Base-by-base conservation (phyloP, 2,797 vertebrate species). In the Spinus pinus region DNA sequence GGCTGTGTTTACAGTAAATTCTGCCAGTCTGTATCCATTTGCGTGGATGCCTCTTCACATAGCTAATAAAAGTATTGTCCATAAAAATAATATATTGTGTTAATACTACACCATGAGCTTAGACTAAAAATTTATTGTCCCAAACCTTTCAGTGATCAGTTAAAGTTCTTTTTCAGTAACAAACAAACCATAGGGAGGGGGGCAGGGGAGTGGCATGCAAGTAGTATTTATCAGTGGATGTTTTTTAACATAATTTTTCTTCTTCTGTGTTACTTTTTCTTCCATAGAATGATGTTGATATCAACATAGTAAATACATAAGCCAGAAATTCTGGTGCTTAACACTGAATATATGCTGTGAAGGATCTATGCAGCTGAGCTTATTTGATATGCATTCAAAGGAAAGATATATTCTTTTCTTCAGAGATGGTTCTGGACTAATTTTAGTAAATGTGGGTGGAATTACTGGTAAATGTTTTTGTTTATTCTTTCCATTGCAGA, bases 371-470 rank as follows among this genome's bases (percentile, higher is more conserved):
- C 49, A 64, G 23, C 9, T 93, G 47, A 79, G 30, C 46, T 22
- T 77, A 71, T 81, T 73, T 94, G 86, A 94, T 35, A 54, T 7
- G 3, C 69, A 70, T 89, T 91, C 79, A 75, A 83, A 86, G 18
- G 81, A 64, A 81, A 88, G 79, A 87, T 64, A 33, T 22, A 86
- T 0, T 89, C 6, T 86, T 86, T 95, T 94, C 71, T 95, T 94
- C 61, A 86, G 64, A 85, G 58, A 86, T 81, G 44, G 70, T 78
- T 94, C 74, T 88, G 64, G 86, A 77, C 69, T 94, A 91, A 94
- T 94, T 95, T 96, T 96, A 94, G 94, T 54, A 86, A 88, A 93
- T 71, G 95, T 96, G 93, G 95, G 91, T 81, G 91, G 85, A 93
- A 94, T 90, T 90, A 91, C 47, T 88, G 85, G 58, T 92, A 94